A percentile compares a stretch with the other conserved stretches of the same genome.
Evolutionary conservation across 35 echinoderm and acorn worm genomes (phyloP).

Genomic region (Anneissia japonica): DNA sequence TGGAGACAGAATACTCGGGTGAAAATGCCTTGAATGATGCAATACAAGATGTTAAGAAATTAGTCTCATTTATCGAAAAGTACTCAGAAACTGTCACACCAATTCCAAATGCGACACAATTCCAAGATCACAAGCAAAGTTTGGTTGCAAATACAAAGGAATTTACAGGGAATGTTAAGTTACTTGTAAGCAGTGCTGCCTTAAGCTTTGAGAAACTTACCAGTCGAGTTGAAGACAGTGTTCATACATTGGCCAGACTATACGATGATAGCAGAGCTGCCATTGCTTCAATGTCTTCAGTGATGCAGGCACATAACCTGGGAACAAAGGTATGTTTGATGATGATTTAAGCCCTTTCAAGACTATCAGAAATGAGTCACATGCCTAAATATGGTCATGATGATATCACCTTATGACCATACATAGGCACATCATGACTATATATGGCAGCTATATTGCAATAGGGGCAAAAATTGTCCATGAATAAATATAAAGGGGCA

Average conservation of each 20-base stretch:
- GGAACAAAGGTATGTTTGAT: conserved; percentile 74
- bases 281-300: conserved; percentile 53
- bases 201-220: conserved; percentile 51
- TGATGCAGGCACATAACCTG: conserved; percentile 61
- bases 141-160: conserved; percentile 65
- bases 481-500: too few relatives aligned
- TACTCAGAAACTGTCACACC: not conserved
- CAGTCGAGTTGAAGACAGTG: conserved; percentile 51
- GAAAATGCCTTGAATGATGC: conserved; percentile 32
- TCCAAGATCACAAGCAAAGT: conserved; percentile 50
- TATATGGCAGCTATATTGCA: too few relatives aligned
- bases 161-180: conserved; percentile 88
- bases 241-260: conserved; percentile 81
- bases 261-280: conserved; percentile 44
- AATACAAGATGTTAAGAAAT: conserved; percentile 51
- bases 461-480: too few relatives aligned
- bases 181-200: conserved; percentile 83
- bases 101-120: conserved; percentile 22
- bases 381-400: too few relatives aligned
- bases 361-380: too few relatives aligned
- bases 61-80: conserved; percentile 46
- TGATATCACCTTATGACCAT: too few relatives aligned
- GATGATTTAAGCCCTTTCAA: too few relatives aligned
- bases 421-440: too few relatives aligned
- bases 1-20: conserved; percentile 67